Base-by-base conservation (phyloP, 2,113 vertebrate species). In the Piliocolobus tephrosceles region DNA sequence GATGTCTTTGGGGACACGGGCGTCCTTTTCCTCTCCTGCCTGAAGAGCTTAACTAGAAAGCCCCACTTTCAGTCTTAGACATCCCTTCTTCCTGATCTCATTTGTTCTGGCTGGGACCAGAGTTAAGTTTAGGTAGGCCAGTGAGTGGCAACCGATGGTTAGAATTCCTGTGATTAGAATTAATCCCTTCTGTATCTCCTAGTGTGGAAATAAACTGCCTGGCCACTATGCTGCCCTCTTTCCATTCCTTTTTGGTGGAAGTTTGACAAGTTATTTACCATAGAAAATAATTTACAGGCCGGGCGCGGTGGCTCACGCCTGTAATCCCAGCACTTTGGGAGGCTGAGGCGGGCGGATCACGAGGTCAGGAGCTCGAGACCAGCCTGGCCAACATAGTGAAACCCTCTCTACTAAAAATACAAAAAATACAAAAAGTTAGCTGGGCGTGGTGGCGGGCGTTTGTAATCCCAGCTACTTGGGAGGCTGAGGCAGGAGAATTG, bases 141-240 rank as follows among this genome's bases (percentile, higher is more conserved):
- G 14, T 79, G 73, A 95, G n/a, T 88, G 91, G 70, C 78, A 88
- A 38, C 16, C 68, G 70, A 57, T 88, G 87, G 43, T 20, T 38
- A 27, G 23, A 52, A 88, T 88, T 52, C 64, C 84, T 88, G 7
- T 43, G 38, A 47, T 80, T 94, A 84, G 82, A 40, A 80, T 80
- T 55, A 58, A 68, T 88, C 64, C 32, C 92, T 85, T 94, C 12
- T 96, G 8, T 73, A 75, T 18, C 43, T 85, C 35, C 12, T 25
- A 70, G n/a, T 73, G 38, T 50, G 91, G 73, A 89, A 94, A 94
- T 68, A 88, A 91, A 84, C 38, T 84, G 7, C 85, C 72, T 84
- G 55, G 35, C 47, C 35, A 73, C 35, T 23, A 68, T 64, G 38
- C 20, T 70, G n/a, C 12, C 38, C 68, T 45, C 27, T 64, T 80